Evolutionary conservation across 2,113 vertebrate species (phyloP).

Genomic region (Pachypanchax playfairii): DNA sequence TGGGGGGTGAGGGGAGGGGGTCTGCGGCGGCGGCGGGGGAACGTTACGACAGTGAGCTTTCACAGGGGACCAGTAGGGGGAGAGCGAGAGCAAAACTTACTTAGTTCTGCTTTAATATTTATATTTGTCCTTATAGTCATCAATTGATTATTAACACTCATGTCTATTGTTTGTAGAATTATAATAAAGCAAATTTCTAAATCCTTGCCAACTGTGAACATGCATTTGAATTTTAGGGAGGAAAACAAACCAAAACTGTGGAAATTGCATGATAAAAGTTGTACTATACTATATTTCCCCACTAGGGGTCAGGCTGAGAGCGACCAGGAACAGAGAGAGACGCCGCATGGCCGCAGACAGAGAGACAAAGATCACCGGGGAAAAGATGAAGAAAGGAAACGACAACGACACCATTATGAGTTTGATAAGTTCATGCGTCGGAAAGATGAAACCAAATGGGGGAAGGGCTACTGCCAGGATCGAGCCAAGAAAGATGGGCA

Average conservation of each 20-base stretch:
- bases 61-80: too few species aligned
- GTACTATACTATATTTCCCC: slow-evolving; percentile 12
- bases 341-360: slow-evolving; percentile 84
- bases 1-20: too few species aligned
- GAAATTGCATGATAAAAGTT: too few species aligned
- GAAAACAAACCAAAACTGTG: background rate
- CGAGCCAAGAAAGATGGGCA: slow-evolving; percentile 88
- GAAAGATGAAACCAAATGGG: slow-evolving; percentile 91
- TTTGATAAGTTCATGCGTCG: slow-evolving; percentile 88
- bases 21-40: too few species aligned
- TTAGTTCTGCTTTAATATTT: too few species aligned
- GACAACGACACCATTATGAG: slow-evolving; percentile 87
- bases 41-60: too few species aligned
- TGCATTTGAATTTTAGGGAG: background rate
- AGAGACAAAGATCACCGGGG: slow-evolving; percentile 88
- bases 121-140: too few species aligned
- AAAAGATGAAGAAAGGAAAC: slow-evolving; percentile 86
- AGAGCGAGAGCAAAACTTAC: too few species aligned
- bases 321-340: slow-evolving; percentile 89
- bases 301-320: slow-evolving; percentile 87
- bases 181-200: background rate
- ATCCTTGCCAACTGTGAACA: background rate
- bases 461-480: slow-evolving; percentile 89
- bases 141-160: background rate
- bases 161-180: background rate